phyloP scores from a whole-genome alignment of 2,888 invertebrate genomes.

The Tyria jacobaeae region DNA sequence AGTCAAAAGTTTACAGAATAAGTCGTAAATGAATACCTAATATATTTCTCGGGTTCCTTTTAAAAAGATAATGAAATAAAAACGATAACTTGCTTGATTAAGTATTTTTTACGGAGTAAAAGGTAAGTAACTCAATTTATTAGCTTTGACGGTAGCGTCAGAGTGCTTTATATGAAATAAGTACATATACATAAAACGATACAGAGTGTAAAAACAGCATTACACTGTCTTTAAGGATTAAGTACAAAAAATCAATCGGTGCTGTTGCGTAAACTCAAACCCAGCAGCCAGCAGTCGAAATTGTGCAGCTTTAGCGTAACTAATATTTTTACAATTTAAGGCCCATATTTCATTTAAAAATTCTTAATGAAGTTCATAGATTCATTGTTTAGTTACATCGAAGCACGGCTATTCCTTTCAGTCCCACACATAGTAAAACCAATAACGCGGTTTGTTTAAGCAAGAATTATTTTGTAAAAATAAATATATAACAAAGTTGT shows the following conservation, averaged over 20 bases:
- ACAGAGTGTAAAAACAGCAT: neutral
- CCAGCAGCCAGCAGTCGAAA: too few species aligned
- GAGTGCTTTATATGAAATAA: slow-evolving; percentile 16
- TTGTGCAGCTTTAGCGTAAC: too few species aligned
- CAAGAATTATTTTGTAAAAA: too few species aligned
- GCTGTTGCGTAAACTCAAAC: neutral
- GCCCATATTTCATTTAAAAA: neutral
- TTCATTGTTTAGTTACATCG: too few species aligned
- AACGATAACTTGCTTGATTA: neutral
- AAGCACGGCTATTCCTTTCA: too few species aligned
- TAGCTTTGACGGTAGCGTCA: slow-evolving; percentile 12
- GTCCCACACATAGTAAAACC: too few species aligned
- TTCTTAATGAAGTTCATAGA: neutral
- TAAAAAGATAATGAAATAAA: slow-evolving; percentile 11
- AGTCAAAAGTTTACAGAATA: too few species aligned
- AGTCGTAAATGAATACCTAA: neutral
- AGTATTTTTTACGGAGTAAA: slow-evolving; percentile 13
- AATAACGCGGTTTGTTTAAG: neutral
- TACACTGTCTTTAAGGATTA: neutral
- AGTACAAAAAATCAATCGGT: neutral
- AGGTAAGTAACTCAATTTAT: slow-evolving; percentile 19
- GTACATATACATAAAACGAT: neutral
- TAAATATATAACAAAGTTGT: too few species aligned
- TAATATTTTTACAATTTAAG: neutral
- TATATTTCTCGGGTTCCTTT: neutral